phyloP scores from a whole-genome alignment of 2,797 vertebrate species.

The Orientallactaga sibirica region DNA sequence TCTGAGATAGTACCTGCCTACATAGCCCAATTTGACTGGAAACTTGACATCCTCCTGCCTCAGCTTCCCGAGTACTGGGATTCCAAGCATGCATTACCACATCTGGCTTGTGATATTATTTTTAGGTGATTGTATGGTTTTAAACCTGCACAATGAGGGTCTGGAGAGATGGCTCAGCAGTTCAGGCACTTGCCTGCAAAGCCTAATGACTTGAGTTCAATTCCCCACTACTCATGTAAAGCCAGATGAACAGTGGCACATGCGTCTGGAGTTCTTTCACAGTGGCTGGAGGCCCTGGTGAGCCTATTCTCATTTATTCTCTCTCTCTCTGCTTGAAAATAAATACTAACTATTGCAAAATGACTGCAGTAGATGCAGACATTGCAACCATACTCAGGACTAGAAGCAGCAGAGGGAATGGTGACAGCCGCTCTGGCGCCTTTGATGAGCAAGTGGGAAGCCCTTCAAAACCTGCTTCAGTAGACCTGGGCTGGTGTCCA shows the following conservation, averaged over 20 bases:
- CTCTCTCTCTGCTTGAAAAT: too few relatives aligned
- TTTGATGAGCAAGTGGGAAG: background rate
- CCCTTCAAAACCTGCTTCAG: background rate
- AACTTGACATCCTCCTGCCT: background rate
- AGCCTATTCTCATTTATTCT: too few relatives aligned
- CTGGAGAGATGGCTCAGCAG: too few relatives aligned
- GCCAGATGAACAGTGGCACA: too few relatives aligned
- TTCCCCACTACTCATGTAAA: too few relatives aligned
- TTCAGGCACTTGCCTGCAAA: too few relatives aligned
- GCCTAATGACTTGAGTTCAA: too few relatives aligned
- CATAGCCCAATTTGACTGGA: background rate
- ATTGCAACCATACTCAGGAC: constrained; percentile 8
- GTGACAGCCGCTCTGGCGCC: background rate
- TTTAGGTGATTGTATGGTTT: constrained; percentile 18
- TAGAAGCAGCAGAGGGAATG: background rate
- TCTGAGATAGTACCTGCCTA: background rate
- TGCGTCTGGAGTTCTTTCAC: too few relatives aligned
- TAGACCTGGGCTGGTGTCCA: background rate
- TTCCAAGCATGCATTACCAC: background rate
- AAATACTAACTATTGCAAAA: background rate
- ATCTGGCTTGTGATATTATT: background rate
- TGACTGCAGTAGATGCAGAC: background rate
- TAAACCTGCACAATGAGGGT: background rate
- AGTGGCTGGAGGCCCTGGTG: too few relatives aligned
- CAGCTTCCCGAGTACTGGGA: background rate